These are phyloP conservation scores for Geococcyx californianus DNA, from an alignment of 2,113 vertebrate species.

Conservation along the genomic window DNA sequence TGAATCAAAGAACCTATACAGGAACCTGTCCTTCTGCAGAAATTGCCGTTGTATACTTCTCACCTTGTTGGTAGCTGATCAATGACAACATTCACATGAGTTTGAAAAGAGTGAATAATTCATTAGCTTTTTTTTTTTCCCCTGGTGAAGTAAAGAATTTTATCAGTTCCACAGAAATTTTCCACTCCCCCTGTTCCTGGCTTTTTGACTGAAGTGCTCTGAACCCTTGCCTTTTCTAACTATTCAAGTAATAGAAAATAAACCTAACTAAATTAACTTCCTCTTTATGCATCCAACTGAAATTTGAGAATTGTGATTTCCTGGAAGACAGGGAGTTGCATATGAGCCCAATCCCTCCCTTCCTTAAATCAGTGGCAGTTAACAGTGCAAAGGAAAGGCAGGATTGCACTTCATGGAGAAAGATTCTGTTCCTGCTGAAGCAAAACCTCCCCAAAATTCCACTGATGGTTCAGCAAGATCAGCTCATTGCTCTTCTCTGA, in stretches of 20 bases:
- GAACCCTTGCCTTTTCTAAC: not conserved
- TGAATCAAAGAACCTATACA: not conserved
- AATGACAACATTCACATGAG: not conserved
- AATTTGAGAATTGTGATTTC: not conserved
- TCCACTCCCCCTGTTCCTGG: constrained; percentile 60
- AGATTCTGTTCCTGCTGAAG: not conserved
- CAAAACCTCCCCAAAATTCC: not conserved
- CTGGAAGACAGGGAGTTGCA: not conserved
- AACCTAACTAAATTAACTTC: not conserved
- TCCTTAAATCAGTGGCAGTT: not conserved
- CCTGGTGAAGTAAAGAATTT: not conserved
- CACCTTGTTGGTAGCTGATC: not conserved
- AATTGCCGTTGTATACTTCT: not conserved
- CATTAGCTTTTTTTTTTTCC: not conserved
- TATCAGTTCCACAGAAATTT: not conserved
- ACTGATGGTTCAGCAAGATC: not conserved
- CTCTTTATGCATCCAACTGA: not conserved
- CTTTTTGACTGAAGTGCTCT: constrained; percentile 44
- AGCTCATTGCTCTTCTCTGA: not conserved
- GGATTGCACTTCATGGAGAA: not conserved
- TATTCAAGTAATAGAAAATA: not conserved
- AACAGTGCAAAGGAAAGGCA: not conserved
- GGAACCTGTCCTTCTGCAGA: not conserved
- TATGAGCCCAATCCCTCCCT: not conserved
- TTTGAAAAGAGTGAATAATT: not conserved